These are phyloP conservation scores for Uropsilus gracilis DNA, from an alignment of 2,113 vertebrate genomes.

Conservation along the genomic window DNA sequence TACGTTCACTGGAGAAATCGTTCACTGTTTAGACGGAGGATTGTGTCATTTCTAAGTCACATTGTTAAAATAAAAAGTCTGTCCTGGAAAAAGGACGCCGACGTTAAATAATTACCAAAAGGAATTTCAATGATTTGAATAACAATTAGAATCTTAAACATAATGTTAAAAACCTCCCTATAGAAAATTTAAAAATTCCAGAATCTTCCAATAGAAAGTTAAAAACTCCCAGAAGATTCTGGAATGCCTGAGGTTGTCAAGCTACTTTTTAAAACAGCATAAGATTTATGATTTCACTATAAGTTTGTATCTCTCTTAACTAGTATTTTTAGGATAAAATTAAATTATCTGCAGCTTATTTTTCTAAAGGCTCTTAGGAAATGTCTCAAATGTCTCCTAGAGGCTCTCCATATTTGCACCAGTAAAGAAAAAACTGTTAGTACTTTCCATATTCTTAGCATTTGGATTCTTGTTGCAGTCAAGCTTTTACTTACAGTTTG, in stretches of 20 bases:
- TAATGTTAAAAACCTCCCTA: not conserved
- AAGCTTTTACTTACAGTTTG: not conserved
- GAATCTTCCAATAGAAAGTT: not conserved
- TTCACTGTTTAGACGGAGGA: conserved; percentile 16
- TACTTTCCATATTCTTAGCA: not conserved
- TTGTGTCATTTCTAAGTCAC: not conserved
- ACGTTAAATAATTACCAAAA: conserved; percentile 26
- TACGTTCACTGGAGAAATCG: conserved; percentile 27
- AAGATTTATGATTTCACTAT: not conserved
- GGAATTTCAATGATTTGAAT: not conserved
- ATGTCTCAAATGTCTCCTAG: not conserved
- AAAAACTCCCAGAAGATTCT: not conserved
- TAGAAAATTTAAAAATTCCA: not conserved
- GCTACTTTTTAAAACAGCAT: not conserved
- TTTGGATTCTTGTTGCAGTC: not conserved
- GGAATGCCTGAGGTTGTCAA: not conserved
- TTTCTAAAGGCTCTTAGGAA: not conserved
- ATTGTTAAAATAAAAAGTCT: conserved; percentile 41
- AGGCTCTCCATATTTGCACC: not conserved
- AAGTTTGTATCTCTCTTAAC: not conserved
- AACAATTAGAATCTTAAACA: not conserved
- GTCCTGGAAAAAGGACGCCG: not conserved
- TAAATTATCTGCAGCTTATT: not conserved
- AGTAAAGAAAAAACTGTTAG: not conserved
- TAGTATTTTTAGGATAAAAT: not conserved